Percentiles rank a stretch among this genome's conserved stretches.
Conservation (phyloP, 2,888 invertebrate species). For the Reticulitermes lucifugus region DNA sequence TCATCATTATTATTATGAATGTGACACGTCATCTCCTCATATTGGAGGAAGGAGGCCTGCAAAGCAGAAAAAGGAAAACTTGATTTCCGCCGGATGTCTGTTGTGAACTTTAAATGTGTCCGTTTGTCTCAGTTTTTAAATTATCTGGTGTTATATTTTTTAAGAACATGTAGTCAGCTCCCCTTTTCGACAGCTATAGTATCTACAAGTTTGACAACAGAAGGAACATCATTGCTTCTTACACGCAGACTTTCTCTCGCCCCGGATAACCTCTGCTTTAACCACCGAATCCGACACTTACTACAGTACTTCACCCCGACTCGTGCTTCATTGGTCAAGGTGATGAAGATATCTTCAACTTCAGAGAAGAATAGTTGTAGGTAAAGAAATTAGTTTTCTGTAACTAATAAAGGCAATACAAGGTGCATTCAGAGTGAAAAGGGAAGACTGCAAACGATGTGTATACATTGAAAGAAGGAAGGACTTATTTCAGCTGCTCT, state of each 20-base stretch:
- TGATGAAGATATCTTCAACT: background rate
- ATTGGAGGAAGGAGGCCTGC: conserved; percentile 41
- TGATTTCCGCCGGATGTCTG: conserved; percentile 49
- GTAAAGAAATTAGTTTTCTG: no score
- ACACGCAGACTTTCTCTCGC: background rate
- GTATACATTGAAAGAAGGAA: conserved; percentile 1
- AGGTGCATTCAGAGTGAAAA: background rate
- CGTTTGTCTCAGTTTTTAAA: conserved; percentile 40
- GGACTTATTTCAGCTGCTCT: conserved; percentile 13
- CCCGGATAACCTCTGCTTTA: background rate
- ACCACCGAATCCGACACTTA: no score
- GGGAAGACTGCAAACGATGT: background rate
- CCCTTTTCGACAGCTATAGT: conserved; percentile 21
- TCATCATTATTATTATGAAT: conserved; percentile 28
- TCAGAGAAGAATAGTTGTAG: background rate
- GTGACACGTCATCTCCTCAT: conserved; percentile 41
- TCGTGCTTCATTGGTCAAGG: no score
- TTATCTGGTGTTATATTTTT: conserved; percentile 48
- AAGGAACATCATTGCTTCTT: background rate
- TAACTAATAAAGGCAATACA: background rate
- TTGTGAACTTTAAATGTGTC: conserved; percentile 49
- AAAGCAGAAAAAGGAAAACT: conserved; percentile 35
- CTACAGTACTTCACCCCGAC: no score
- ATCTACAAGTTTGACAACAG: background rate
- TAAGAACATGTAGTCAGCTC: conserved; percentile 31